phyloP scores from a whole-genome alignment of 2,113 vertebrate species.

The Antechinus flavipes region DNA sequence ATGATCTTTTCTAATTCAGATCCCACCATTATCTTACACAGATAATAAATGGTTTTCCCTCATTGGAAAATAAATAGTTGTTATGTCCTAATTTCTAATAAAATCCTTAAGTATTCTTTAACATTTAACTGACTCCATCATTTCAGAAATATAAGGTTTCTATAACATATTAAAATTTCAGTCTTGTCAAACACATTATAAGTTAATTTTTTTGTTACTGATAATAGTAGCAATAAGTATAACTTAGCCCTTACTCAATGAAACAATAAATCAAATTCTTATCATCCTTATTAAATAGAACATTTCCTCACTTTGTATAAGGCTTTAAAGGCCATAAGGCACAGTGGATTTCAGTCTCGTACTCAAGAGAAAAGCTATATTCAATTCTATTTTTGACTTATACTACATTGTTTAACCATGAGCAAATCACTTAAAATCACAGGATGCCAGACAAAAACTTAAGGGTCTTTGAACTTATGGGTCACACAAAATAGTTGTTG shows the following conservation, averaged over 20 bases:
- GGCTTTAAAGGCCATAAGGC: background rate
- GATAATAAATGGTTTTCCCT: background rate
- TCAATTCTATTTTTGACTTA: background rate
- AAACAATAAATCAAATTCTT: background rate
- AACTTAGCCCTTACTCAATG: background rate
- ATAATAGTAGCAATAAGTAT: background rate
- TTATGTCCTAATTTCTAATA: background rate
- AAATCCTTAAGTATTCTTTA: background rate
- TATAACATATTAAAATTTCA: background rate
- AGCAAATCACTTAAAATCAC: background rate
- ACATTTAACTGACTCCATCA: background rate
- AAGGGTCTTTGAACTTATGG: background rate
- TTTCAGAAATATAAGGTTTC: background rate
- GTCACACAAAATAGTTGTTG: background rate
- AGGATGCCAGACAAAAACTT: background rate
- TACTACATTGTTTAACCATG: background rate
- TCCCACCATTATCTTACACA: background rate
- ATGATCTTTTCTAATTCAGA: background rate
- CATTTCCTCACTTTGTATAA: background rate
- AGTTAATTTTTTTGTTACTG: background rate
- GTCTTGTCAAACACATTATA: background rate
- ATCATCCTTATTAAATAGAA: background rate
- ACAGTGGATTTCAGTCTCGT: background rate
- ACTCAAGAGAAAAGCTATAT: background rate
- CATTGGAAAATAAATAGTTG: background rate